Base-by-base conservation (phyloP, 2,888 invertebrate species). In the Xestia sexstrigata region DNA sequence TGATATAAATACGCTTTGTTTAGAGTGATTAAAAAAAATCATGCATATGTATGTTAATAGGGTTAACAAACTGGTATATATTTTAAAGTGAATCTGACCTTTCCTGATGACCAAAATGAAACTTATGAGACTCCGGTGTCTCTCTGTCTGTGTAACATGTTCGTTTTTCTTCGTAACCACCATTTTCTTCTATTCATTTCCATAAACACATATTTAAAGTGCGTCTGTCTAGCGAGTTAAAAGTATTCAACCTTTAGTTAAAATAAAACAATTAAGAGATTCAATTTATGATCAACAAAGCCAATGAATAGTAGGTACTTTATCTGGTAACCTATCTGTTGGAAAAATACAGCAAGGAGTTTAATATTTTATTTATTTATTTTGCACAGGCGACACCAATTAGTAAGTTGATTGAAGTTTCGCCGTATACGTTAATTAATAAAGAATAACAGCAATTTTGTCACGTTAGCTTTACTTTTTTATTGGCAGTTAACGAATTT, bases 381-480 rank as follows among this genome's bases (percentile, higher is more conserved):
- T 42, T 77, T 49, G n/a, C 5, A 13, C 60, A n/a, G n/a, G 11
- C 8, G n/a, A 49, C n/a, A 42, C 30, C 78, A 67, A 77, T 76
- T 76, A 67, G 58, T 47, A 58, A 45, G 49, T 52, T 52, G 45
- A 75, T 74, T 63, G 30, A 49, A 74, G 42, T 42, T 63, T 6
- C 30, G 3, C 20, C 35, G 30, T 45, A 42, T n/a, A 9, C 23
- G 47, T n/a, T 66, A 39, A 55, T 74, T 45, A 63, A 63, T 63
- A 55, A 55, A 26, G 26, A 76, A 65, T 55, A 35, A 17, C 76
- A 26, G 76, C 17, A 26, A 76, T 76, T 35, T 49, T 35, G 76
- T 45, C n/a, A 45, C 23, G 45, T 75, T 49, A 35, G 3, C 45
- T 76, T 26, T 35, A 20, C 42, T 42, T 23, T 52, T 49, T 74